Conservation (phyloP, 2,113 vertebrate species). For the Columbina picui region DNA sequence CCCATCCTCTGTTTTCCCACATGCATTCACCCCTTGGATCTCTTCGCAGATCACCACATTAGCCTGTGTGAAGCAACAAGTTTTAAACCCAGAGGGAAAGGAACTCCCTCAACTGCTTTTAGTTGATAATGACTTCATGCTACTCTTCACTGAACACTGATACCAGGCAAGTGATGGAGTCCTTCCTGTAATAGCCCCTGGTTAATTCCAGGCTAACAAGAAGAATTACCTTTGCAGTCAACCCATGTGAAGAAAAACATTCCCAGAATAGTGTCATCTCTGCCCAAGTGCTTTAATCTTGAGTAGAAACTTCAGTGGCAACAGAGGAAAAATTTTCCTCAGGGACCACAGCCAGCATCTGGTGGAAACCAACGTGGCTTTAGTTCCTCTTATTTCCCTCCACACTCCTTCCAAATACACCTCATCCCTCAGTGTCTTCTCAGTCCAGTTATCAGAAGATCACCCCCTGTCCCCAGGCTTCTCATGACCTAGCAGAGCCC, state of each 20-base stretch:
- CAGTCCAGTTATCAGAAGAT: neutral
- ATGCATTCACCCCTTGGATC: neutral
- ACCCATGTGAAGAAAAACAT: neutral
- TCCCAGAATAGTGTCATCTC: neutral
- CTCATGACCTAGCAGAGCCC: neutral
- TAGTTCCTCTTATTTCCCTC: neutral
- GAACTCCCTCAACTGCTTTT: neutral
- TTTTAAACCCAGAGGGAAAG: neutral
- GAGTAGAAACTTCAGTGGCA: neutral
- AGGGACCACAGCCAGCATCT: neutral
- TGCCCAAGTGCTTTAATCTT: neutral
- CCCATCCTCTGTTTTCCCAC: neutral
- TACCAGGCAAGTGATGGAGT: neutral
- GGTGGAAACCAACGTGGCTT: neutral
- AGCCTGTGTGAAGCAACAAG: neutral
- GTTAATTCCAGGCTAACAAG: neutral
- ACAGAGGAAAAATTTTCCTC: neutral
- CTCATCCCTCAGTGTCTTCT: neutral
- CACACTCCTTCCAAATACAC: neutral
- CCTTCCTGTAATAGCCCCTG: neutral
- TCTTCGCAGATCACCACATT: neutral
- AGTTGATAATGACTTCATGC: neutral
- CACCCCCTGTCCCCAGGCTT: neutral
- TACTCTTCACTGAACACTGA: neutral
- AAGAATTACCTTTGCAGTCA: neutral